phyloP scores from a whole-genome alignment of 1,140 invertebrate species.

The Drosophila guanche region DNA sequence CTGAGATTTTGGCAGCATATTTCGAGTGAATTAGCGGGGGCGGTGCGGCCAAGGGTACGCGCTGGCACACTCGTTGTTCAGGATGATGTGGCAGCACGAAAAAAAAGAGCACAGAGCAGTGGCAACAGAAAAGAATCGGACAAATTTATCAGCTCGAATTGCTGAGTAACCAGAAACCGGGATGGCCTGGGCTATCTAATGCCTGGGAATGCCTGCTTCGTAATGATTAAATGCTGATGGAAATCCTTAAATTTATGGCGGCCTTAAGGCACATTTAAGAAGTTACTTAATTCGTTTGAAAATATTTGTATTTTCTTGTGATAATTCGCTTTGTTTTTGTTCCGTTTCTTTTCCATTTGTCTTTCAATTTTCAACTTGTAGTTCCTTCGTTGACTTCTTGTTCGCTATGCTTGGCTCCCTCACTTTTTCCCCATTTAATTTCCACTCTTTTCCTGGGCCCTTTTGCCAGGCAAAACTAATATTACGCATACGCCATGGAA shows the following conservation, averaged over 20 bases:
- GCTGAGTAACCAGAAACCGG: slow-evolving; percentile 28
- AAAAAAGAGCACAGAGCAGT: slow-evolving; percentile 1
- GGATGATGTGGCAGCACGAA: slow-evolving; percentile 24
- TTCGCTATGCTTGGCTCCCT: slow-evolving; percentile 12
- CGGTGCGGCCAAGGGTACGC: not conserved
- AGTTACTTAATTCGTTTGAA: too few relatives aligned
- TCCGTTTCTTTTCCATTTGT: too few relatives aligned
- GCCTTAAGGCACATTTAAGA: too few relatives aligned
- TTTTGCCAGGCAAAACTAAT: slow-evolving; percentile 63
- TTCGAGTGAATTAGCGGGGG: slow-evolving; percentile 35
- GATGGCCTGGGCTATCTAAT: too few relatives aligned
- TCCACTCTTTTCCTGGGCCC: slow-evolving; percentile 14
- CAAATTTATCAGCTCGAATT: slow-evolving; percentile 50
- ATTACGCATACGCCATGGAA: slow-evolving; percentile 67
- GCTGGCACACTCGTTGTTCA: too few relatives aligned
- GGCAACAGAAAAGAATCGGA: slow-evolving; percentile 16
- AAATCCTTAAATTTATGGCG: too few relatives aligned
- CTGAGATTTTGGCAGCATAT: slow-evolving; percentile 56
- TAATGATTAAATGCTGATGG: too few relatives aligned
- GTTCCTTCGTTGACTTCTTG: slow-evolving; percentile 26
- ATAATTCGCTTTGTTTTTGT: too few relatives aligned
- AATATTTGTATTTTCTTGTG: too few relatives aligned
- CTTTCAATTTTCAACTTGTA: slow-evolving; percentile 1
- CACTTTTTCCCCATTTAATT: slow-evolving; percentile 27
- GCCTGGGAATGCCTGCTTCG: too few relatives aligned